Percentiles rank a stretch among this genome's conserved stretches.
Evolutionary conservation across 2,888 invertebrate genomes (phyloP).

Genomic region (Noctua comes): DNA sequence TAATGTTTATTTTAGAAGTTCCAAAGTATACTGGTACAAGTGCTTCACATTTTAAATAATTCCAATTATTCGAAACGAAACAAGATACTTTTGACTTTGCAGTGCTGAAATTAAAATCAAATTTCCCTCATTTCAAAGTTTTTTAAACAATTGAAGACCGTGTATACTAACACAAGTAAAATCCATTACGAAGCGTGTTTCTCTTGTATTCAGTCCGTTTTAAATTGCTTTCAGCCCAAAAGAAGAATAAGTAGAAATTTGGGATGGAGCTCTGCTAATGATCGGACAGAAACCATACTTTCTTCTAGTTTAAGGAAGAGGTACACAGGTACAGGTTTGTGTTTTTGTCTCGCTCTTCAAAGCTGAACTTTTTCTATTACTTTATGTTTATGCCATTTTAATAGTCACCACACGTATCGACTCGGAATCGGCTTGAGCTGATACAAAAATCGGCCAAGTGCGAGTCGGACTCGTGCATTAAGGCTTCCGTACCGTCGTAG

Average conservation of each 20-base stretch:
- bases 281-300: background rate
- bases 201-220: conserved; percentile 22
- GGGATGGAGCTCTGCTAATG: background rate
- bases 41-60: conserved; percentile 19
- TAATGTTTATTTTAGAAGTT: conserved; percentile 3
- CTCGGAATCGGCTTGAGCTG: no score
- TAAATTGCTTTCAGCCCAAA: conserved; percentile 24
- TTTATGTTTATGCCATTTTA: background rate
- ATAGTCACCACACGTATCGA: no score
- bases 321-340: background rate
- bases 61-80: background rate
- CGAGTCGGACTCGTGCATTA: no score
- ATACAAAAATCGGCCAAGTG: no score
- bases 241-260: background rate
- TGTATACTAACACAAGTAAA: conserved; percentile 2
- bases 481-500: no score
- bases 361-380: background rate
- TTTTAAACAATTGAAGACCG: conserved; percentile 6
- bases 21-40: conserved; percentile 9
- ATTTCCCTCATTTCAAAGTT: background rate
- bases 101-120: fast-evolving
- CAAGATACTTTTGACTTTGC: conserved; percentile 10
- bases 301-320: background rate
- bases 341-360: background rate
- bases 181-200: conserved; percentile 28